phyloP scores from a whole-genome alignment of 2,113 vertebrate genomes.

The Xenopus laevis region DNA sequence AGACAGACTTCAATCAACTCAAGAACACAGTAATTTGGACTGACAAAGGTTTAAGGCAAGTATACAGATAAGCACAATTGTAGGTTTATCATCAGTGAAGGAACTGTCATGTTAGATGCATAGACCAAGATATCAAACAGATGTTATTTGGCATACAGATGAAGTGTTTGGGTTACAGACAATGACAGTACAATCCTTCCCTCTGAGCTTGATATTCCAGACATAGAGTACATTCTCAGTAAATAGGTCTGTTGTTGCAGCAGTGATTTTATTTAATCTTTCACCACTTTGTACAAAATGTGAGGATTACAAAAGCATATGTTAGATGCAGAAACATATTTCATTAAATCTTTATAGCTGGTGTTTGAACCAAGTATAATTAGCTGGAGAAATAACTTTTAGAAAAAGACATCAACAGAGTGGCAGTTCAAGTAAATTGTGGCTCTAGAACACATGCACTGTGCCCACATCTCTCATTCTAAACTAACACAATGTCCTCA shows the following conservation, averaged over 20 bases:
- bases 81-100: slow-evolving; percentile 45
- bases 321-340: neutral
- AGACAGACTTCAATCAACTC: slow-evolving; percentile 28
- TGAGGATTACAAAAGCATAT: neutral
- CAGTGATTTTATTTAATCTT: neutral
- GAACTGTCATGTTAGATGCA: slow-evolving; percentile 31
- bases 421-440: too few species aligned
- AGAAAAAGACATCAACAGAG: too few species aligned
- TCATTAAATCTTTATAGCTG: too few species aligned
- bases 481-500: too few species aligned
- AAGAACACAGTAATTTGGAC: slow-evolving; percentile 46
- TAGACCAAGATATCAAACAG: slow-evolving; percentile 33
- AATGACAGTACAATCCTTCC: neutral
- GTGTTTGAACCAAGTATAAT: too few species aligned
- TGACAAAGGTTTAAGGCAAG: slow-evolving; percentile 50
- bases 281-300: neutral
- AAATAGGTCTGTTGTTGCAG: neutral
- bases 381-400: too few species aligned
- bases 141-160: slow-evolving; percentile 46
- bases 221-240: slow-evolving; percentile 1
- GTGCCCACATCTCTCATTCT: too few species aligned
- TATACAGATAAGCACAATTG: slow-evolving; percentile 44
- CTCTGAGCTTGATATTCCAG: neutral
- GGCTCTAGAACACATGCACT: too few species aligned
- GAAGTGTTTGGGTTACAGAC: slow-evolving; percentile 39